Percentiles rank a stretch among this genome's conserved stretches.
Evolutionary conservation across 1,140 invertebrate species (phyloP).

Genomic region (Drosophila tropicalis): DNA sequence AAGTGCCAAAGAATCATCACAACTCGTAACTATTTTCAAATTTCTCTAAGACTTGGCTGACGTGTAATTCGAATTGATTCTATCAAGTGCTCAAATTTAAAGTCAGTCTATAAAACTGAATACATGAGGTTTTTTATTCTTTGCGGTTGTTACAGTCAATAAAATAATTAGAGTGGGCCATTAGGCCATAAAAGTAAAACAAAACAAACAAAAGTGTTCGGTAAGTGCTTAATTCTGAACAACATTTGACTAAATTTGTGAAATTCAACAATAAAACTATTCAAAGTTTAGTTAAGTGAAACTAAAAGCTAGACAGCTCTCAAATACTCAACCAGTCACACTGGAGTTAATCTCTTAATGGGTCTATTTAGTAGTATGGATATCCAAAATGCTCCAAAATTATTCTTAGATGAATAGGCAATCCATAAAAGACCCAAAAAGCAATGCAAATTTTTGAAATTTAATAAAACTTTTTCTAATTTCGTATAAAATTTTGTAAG

Average conservation of each 20-base stretch:
- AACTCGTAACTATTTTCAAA: slow-evolving; percentile 37
- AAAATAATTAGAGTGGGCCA: neutral
- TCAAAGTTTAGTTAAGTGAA: no score
- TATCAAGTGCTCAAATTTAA: neutral
- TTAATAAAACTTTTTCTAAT: no score
- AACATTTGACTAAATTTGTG: neutral
- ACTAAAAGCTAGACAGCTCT: no score
- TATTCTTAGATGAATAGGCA: no score
- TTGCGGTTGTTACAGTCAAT: neutral
- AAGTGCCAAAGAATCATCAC: slow-evolving; percentile 19
- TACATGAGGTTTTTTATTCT: neutral
- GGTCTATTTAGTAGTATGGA: no score
- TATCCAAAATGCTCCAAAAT: no score
- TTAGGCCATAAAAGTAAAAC: neutral
- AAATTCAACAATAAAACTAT: neutral
- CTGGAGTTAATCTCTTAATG: no score
- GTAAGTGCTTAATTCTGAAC: slow-evolving; percentile 17
- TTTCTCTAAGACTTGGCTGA: slow-evolving; percentile 44
- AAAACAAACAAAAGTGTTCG: neutral
- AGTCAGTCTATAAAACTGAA: neutral
- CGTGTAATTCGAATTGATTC: neutral
- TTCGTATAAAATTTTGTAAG: no score
- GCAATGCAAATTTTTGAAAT: no score
- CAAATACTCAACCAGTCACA: no score
- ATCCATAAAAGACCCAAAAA: no score